Percentiles rank a stretch among this genome's conserved stretches.
phyloP scores from a whole-genome alignment of 2,113 vertebrate genomes.

The Emydura subglobosa region DNA sequence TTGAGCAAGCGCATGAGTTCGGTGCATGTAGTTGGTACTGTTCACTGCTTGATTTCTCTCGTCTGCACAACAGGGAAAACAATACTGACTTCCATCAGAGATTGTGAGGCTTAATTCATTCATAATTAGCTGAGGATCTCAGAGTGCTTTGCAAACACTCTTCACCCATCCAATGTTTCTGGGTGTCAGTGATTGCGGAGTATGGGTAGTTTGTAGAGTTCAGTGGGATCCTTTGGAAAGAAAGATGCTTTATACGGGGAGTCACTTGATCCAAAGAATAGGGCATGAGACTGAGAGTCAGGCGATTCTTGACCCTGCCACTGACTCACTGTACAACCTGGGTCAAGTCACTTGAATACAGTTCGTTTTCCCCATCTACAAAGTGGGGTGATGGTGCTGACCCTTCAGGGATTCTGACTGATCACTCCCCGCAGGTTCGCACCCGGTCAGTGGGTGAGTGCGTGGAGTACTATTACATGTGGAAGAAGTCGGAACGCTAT shows the following conservation, averaged over 20 bases:
- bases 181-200: slow-evolving; percentile 73
- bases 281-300: background rate
- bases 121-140: slow-evolving; percentile 67
- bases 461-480: slow-evolving; percentile 97
- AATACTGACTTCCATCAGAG: slow-evolving; percentile 71
- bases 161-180: slow-evolving; percentile 72
- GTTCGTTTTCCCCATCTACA: background rate
- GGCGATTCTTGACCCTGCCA: slow-evolving; percentile 41
- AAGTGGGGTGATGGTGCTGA: background rate
- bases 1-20: background rate
- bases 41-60: slow-evolving; percentile 75
- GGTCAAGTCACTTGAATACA: background rate
- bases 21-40: slow-evolving; percentile 63
- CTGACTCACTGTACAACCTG: slow-evolving; percentile 12
- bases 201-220: slow-evolving; percentile 71
- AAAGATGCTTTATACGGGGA: slow-evolving; percentile 63
- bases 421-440: slow-evolving; percentile 83
- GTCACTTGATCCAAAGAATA: slow-evolving; percentile 1
- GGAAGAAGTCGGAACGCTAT: slow-evolving; percentile 96
- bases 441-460: slow-evolving; percentile 96
- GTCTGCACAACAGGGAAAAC: slow-evolving; percentile 72
- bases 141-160: slow-evolving; percentile 72
- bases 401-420: background rate
- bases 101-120: slow-evolving; percentile 63
- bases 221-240: slow-evolving; percentile 65